Base-by-base conservation (phyloP, 1,140 invertebrate species). In the Drosophila burlai region DNA sequence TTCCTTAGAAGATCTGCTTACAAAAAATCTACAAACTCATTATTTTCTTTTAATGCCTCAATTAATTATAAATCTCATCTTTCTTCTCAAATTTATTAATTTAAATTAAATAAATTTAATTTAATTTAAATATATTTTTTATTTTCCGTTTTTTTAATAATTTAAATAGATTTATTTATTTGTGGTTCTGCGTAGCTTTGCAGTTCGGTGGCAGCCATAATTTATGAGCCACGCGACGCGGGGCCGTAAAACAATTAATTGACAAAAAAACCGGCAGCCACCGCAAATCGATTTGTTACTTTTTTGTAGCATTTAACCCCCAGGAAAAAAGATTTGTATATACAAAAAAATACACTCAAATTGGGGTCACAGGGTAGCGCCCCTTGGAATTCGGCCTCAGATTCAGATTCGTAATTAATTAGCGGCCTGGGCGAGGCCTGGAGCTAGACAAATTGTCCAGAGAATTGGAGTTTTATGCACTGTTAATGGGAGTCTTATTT, bases 281-380 rank as follows among this genome's bases (percentile, higher is more conserved):
- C 66, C 45, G 57, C 52, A 71, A 71, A 66, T 59, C 69, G 55
- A 73, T 73, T 72, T 73, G 69, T 72, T 58, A 43, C 31, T 50
- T 49, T 40, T 36, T 36, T 38, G 29, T 43, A 46, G 18, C 55
- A 42, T 61, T 73, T 73, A 73, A 60, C 52, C 67, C 38, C 26
- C 43, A 72, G 69, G 16, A 47, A 49, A 29, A 38, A n/a, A 26
- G 18, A 29, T 29, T 10, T 50, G 29, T 50, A 50, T 29, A 50
- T 47, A 49, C 29, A 18, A 31, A 3, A 40, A 40, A 24, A 73
- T 9, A 52, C 24, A 38, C 46, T 26, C 15, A 13, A 31, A 73
- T 73, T 61, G 69, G 68, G 69, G 69, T 73, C 69, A 43, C 68
- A 73, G 69, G 54, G 69, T 60, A 60, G 69, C 67, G 69, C 66